Evolutionary conservation across 1,140 invertebrate genomes (phyloP), one percentile per base, ranked within the genome.

Genomic region (Coelopa frigida): DNA sequence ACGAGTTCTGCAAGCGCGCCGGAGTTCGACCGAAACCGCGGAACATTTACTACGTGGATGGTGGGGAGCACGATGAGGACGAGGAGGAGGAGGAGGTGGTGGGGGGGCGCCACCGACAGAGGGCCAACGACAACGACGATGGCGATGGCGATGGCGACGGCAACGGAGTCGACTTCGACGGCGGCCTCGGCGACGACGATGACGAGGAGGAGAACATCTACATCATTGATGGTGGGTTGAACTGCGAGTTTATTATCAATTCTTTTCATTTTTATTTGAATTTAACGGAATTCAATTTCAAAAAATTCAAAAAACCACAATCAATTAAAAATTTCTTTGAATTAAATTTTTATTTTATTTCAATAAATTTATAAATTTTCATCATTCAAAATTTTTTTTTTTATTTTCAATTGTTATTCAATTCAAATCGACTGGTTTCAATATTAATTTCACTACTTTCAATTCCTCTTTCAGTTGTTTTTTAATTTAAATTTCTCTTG

Each of bases 1-100:
- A 64, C 46, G 65, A 68, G 40, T 66, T 68, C 26, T 66, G 62
- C 33, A 59, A 59, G 11, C 44, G 58, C 3, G 59, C 66, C 2
- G 62, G 65, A 5, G 46, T 58, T 49, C 58, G 62, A 15, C 56
- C 44, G 44, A 69, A 64, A 17, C 62, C 61, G 1, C 68, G 68
- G 44, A 59, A 68, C 18, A 66, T 68, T 3, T 66, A 68, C 36
- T 61, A 59, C 38, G 64, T 69, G 14, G 53, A 52, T 37, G 52
- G 49, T 15, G 55, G 56, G 3, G 56, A 61, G 7, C 40, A 43
- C 2, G 51, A 51, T 17, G 53, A 52, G 38, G 52, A 50, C 14
- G 55, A 57, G 3, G 56, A 61, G 7, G 42, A 43, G 1, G 51
- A 51, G 6, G 41, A 42, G n/a, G 14, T 15, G 7, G 43, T 29